Evolutionary conservation across 1,140 invertebrate genomes (phyloP).

Genomic region (Bursaphelenchus mucronatus): DNA sequence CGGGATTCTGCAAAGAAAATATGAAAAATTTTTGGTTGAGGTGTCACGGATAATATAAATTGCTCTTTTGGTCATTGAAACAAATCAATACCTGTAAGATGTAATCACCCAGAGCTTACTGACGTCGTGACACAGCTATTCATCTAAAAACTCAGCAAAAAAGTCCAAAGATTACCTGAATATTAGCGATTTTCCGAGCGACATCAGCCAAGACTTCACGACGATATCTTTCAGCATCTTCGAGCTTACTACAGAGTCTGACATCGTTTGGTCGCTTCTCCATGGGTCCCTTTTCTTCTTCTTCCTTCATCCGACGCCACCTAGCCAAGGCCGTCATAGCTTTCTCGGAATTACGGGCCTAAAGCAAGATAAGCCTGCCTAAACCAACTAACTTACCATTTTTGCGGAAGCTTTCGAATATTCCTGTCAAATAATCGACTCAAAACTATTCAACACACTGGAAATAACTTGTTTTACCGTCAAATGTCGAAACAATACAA

Average conservation of each 20-base stretch:
- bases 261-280: constrained; percentile 53
- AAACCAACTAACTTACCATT: no score
- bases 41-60: constrained; percentile 14
- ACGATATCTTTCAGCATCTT: constrained; percentile 49
- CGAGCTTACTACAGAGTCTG: constrained; percentile 48
- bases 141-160: constrained; percentile 1
- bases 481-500: no score
- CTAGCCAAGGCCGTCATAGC: constrained; percentile 59
- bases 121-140: no score
- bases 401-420: no score
- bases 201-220: constrained; percentile 70
- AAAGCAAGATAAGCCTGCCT: neutral
- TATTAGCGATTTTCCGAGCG: constrained; percentile 96
- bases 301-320: constrained; percentile 60
- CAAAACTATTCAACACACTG: no score
- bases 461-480: no score
- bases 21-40: constrained; percentile 33
- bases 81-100: constrained; percentile 16
- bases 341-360: constrained; percentile 60
- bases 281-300: constrained; percentile 57
- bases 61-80: neutral
- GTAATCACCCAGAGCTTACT: no score
- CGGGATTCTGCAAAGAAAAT: constrained; percentile 69
- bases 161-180: constrained; percentile 67
- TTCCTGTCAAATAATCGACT: no score